Conservation (phyloP, 2,113 vertebrate species). For the Thinocorus orbignyianus region DNA sequence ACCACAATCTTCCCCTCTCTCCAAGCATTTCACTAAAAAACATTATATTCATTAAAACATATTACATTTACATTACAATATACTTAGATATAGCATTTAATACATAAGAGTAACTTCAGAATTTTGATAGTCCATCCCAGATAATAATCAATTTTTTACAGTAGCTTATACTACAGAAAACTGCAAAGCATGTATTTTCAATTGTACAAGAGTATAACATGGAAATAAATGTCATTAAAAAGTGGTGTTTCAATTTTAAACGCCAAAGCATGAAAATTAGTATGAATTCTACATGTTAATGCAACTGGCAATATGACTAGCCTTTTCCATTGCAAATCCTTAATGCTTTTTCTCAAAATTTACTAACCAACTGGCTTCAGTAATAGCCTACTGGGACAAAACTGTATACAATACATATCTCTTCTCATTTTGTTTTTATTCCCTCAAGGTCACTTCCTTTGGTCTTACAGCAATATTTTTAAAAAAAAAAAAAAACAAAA, state of each 20-base stretch:
- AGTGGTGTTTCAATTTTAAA: background rate
- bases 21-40: background rate
- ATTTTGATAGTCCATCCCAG: background rate
- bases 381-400: background rate
- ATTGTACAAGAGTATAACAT: background rate
- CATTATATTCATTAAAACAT: no score
- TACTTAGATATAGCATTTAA: background rate
- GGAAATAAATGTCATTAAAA: background rate
- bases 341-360: background rate
- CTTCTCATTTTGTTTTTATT: background rate
- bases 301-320: background rate
- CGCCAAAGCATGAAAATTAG: background rate
- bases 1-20: background rate
- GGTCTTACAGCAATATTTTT: background rate
- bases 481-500: no score
- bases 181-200: background rate
- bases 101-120: background rate
- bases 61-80: background rate
- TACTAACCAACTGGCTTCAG: background rate
- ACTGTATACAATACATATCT: background rate
- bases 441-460: background rate
- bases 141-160: background rate
- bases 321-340: background rate
- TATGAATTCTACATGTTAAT: background rate
- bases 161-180: background rate